Percentiles rank a stretch among this genome's conserved stretches.
phyloP scores from a whole-genome alignment of 2,888 invertebrate species.

The Dryobota labecula region DNA sequence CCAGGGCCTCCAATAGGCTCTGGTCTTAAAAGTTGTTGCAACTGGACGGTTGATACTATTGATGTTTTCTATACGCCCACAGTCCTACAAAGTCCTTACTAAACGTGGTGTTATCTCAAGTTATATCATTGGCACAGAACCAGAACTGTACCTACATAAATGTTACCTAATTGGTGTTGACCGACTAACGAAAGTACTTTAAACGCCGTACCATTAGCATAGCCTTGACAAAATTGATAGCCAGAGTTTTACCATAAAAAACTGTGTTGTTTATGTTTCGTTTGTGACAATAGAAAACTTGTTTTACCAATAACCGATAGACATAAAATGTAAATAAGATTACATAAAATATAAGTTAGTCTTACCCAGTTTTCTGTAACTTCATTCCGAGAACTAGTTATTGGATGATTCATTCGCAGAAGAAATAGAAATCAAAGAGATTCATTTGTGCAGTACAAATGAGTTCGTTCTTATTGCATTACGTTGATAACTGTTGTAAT shows the following conservation, averaged over 20 bases:
- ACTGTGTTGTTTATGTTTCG: conserved; percentile 37
- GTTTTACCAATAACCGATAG: not conserved
- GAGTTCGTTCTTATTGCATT: conserved; percentile 56
- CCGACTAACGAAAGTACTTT: conserved; percentile 65
- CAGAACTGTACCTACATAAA: conserved; percentile 43
- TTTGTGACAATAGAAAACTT: conserved; percentile 18
- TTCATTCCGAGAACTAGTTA: conserved; percentile 38
- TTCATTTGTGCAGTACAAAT: conserved; percentile 41
- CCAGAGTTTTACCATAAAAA: conserved; percentile 36
- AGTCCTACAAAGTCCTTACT: conserved; percentile 27
- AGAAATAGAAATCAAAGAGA: conserved; percentile 53
- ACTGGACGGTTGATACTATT: conserved; percentile 3
- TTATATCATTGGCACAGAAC: conserved; percentile 61
- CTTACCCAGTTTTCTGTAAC: conserved; percentile 21
- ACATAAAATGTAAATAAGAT: conserved; percentile 14
- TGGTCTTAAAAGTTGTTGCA: conserved; percentile 13
- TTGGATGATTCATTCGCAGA: conserved; percentile 39
- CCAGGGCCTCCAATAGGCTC: too few relatives aligned
- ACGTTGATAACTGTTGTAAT: conserved; percentile 64
- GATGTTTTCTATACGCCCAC: conserved; percentile 15
- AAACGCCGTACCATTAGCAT: conserved; percentile 57
- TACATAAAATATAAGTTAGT: conserved; percentile 23
- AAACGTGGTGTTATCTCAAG: conserved; percentile 42
- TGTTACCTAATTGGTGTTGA: conserved; percentile 64
- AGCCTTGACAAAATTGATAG: conserved; percentile 57